phyloP scores from a whole-genome alignment of 2,797 vertebrate species.

The Melanotaenia pygmaea region DNA sequence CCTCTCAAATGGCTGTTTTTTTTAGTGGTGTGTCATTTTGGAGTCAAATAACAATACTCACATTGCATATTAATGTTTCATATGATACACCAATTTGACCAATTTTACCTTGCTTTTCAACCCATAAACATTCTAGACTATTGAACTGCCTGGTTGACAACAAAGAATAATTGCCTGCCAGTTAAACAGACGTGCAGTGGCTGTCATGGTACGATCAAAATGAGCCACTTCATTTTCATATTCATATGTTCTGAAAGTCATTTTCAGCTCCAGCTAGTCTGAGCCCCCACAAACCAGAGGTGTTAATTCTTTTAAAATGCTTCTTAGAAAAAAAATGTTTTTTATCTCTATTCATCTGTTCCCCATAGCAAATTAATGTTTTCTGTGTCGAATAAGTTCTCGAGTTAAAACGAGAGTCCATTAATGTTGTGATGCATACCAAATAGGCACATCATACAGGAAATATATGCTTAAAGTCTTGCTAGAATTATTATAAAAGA shows the following conservation, averaged over 20 bases:
- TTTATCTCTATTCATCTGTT: constrained; percentile 67
- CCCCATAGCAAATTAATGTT: constrained; percentile 65
- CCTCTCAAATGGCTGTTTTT: not conserved
- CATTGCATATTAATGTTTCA: constrained; percentile 7
- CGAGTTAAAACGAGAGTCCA: constrained; percentile 45
- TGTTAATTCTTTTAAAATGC: constrained; percentile 54
- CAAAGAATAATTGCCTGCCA: constrained; percentile 38
- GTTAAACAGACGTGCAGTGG: constrained; percentile 31
- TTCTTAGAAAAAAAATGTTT: constrained; percentile 36
- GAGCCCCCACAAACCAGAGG: constrained; percentile 26
- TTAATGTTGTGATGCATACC: constrained; percentile 56
- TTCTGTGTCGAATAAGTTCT: constrained; percentile 54
- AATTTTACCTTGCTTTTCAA: constrained; percentile 14
- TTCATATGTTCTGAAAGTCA: constrained; percentile 47
- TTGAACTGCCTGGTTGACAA: constrained; percentile 28
- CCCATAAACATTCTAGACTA: constrained; percentile 10
- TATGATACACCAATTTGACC: not conserved
- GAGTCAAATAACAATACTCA: not conserved
- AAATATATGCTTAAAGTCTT: constrained; percentile 38
- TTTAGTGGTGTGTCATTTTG: not conserved
- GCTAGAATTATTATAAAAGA: constrained; percentile 35
- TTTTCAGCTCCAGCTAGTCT: constrained; percentile 36
- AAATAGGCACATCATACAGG: constrained; percentile 38
- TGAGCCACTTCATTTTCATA: constrained; percentile 49
- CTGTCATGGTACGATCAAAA: constrained; percentile 44